These are phyloP conservation scores for Anarsia innoxiella DNA, from an alignment of 2,888 invertebrate species.

Conservation along the genomic window DNA sequence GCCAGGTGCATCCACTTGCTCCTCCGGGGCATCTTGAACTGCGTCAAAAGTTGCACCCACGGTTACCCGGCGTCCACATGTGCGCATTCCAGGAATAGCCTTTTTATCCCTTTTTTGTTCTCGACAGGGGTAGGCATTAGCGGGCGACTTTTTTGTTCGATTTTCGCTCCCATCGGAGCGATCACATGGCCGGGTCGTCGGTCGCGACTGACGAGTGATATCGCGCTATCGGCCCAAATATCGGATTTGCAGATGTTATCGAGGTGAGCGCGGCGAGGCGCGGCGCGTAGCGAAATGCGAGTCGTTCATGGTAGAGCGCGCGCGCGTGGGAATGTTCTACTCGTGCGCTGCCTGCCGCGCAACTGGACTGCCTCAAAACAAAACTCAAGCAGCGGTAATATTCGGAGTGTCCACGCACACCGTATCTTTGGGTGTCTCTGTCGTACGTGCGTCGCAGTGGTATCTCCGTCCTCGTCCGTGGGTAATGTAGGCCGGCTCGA, in stretches of 20 bases:
- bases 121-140: slow-evolving; percentile 63
- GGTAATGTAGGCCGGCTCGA: slow-evolving; percentile 43
- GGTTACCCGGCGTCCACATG: slow-evolving; percentile 61
- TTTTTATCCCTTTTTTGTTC: slow-evolving; percentile 66
- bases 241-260: slow-evolving; percentile 68
- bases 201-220: slow-evolving; percentile 51
- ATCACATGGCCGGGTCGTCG: slow-evolving; percentile 58
- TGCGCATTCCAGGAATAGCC: slow-evolving; percentile 70
- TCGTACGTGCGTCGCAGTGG: slow-evolving; percentile 24
- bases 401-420: slow-evolving; percentile 51
- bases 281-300: slow-evolving; percentile 55
- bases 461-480: slow-evolving; percentile 33
- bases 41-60: slow-evolving; percentile 49
- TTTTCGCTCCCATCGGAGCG: slow-evolving; percentile 52
- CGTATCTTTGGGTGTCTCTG: slow-evolving; percentile 32
- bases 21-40: slow-evolving; percentile 66
- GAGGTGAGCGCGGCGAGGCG: slow-evolving; percentile 43
- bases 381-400: slow-evolving; percentile 59
- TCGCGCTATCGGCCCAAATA: slow-evolving; percentile 62
- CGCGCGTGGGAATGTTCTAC: slow-evolving; percentile 30
- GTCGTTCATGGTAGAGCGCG: slow-evolving; percentile 41
- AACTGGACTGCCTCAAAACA: slow-evolving; percentile 60
- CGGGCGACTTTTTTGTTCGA: slow-evolving; percentile 57
- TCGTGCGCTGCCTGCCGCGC: slow-evolving; percentile 55
- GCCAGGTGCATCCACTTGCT: slow-evolving; percentile 70